phyloP scores from a whole-genome alignment of 2,888 invertebrate genomes.

The Fragum sueziense region DNA sequence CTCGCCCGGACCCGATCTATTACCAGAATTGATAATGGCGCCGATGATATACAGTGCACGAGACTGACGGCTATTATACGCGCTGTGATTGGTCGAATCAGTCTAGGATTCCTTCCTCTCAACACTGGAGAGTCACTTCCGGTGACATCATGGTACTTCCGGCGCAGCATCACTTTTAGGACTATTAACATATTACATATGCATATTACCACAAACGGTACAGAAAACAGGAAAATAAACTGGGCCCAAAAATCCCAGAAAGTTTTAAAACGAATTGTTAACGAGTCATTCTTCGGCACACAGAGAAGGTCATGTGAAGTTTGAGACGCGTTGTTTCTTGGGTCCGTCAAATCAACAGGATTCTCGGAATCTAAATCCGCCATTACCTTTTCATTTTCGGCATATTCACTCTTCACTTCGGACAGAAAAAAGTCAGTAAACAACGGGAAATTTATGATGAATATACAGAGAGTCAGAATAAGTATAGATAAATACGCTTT shows the following conservation, averaged over 20 bases:
- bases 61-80: constrained; percentile 38
- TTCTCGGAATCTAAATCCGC: background rate
- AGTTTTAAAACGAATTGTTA: background rate
- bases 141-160: constrained; percentile 11
- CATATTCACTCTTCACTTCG: background rate
- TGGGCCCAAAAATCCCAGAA: constrained; percentile 27
- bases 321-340: background rate
- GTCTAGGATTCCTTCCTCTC: background rate
- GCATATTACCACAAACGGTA: constrained; percentile 40
- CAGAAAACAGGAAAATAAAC: constrained; percentile 29
- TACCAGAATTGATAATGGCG: constrained; percentile 34
- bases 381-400: background rate
- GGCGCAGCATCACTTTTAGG: constrained; percentile 21
- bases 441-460: constrained; percentile 29
- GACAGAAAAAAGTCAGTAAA: constrained; percentile 23
- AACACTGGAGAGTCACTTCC: constrained; percentile 1
- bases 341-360: background rate
- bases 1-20: constrained; percentile 22
- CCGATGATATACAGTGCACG: constrained; percentile 36
- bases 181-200: constrained; percentile 43
- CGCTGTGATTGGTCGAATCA: constrained; percentile 39
- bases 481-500: constrained; percentile 25
- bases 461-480: background rate
- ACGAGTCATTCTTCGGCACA: background rate
- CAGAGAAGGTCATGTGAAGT: background rate